Conservation (phyloP, 1,140 invertebrate species). For the Teleogryllus occipitalis region DNA sequence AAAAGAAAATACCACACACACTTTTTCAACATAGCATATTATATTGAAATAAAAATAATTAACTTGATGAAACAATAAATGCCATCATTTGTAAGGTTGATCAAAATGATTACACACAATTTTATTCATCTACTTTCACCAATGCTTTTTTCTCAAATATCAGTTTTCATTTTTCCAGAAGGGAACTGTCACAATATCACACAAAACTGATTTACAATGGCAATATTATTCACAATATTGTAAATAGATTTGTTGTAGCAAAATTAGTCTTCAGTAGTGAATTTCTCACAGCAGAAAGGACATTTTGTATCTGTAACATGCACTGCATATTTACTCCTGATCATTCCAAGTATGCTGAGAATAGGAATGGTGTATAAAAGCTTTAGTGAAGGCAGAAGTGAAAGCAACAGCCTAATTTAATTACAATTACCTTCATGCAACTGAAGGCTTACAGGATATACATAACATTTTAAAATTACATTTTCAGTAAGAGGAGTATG, state of each 20-base stretch:
- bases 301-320: not conserved
- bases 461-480: constrained; percentile 6
- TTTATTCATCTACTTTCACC: not conserved
- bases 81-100: no score
- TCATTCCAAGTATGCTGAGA: not conserved
- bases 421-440: constrained; percentile 5
- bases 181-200: not conserved
- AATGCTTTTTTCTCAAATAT: not conserved
- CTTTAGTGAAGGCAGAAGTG: constrained; percentile 3
- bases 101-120: no score
- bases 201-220: not conserved
- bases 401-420: constrained; percentile 5
- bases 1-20: no score
- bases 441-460: constrained; percentile 1
- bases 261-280: not conserved
- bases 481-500: constrained; percentile 4
- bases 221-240: not conserved
- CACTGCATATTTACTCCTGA: not conserved
- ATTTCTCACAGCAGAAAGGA: not conserved
- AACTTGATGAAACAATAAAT: no score
- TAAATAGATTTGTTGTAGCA: not conserved
- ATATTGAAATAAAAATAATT: no score
- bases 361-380: not conserved
- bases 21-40: no score
- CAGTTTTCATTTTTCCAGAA: not conserved